phyloP scores from a whole-genome alignment of 2,797 vertebrate genomes.

The Melanotaenia parkinsoni region DNA sequence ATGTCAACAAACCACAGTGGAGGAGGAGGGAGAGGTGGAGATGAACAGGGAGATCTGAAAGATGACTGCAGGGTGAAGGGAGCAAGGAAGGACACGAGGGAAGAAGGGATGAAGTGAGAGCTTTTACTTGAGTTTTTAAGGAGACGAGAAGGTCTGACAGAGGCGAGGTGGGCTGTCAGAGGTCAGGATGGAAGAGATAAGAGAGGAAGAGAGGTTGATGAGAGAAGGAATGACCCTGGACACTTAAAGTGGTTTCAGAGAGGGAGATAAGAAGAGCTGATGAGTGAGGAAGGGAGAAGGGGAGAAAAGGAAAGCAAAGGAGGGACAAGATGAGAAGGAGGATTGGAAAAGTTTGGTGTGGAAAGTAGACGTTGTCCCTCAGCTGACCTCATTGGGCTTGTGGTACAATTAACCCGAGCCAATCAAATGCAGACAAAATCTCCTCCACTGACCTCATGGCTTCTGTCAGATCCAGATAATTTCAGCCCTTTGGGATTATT shows the following conservation, averaged over 20 bases:
- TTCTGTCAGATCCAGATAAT: not conserved
- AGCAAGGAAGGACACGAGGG: not conserved
- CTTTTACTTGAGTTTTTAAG: too few species aligned
- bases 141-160: too few species aligned
- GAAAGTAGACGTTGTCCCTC: constrained; percentile 12
- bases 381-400: constrained; percentile 16
- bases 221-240: too few species aligned
- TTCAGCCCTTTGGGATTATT: too few species aligned
- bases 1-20: constrained; percentile 12
- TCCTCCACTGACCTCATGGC: not conserved
- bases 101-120: too few species aligned
- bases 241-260: not conserved
- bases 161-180: too few species aligned
- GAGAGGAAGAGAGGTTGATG: too few species aligned
- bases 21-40: not conserved
- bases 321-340: not conserved
- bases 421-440: constrained; percentile 25
- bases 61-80: not conserved
- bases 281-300: too few species aligned
- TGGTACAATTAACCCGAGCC: constrained; percentile 43
- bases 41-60: not conserved
- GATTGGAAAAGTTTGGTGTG: constrained; percentile 1
- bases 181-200: too few species aligned
- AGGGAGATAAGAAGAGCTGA: not conserved
- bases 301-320: too few species aligned